These are phyloP conservation scores for Trachelus iudaicus DNA, from an alignment of 2,888 invertebrate species.

Conservation along the genomic window DNA sequence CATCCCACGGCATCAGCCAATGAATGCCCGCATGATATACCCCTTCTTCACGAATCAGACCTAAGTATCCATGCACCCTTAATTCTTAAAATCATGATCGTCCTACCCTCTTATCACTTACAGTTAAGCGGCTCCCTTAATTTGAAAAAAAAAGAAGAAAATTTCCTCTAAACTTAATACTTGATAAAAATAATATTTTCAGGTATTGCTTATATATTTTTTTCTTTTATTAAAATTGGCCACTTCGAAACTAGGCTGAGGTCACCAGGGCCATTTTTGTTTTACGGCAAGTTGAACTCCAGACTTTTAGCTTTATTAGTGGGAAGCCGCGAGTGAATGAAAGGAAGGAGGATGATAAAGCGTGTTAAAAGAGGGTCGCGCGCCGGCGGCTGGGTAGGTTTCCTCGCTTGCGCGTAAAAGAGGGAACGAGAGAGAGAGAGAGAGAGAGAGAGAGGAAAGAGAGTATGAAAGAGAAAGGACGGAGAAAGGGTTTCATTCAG, in stretches of 20 bases:
- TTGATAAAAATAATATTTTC: not conserved
- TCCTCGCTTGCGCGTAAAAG: not conserved
- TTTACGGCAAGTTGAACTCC: not conserved
- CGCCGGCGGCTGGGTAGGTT: conserved; percentile 16
- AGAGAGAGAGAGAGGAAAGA: conserved; percentile 22
- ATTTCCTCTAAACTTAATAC: not conserved
- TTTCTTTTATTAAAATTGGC: not conserved
- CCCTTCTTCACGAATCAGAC: not conserved
- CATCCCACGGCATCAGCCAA: conserved; percentile 48
- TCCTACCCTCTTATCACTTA: not conserved
- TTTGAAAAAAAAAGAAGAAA: too few species aligned
- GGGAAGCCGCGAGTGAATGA: conserved; percentile 47
- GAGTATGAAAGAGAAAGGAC: conserved; percentile 28
- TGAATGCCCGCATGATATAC: conserved; percentile 51
- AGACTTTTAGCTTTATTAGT: conserved; percentile 42
- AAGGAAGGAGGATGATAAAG: conserved; percentile 50
- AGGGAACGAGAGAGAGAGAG: conserved; percentile 19
- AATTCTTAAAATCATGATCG: not conserved
- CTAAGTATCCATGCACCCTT: not conserved
- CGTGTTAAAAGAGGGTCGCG: conserved; percentile 50
- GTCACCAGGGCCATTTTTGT: not conserved
- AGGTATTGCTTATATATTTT: not conserved
- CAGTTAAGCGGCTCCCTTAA: too few species aligned
- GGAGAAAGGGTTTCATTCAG: conserved; percentile 56
- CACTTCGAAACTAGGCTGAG: not conserved